These are phyloP conservation scores for Lasioglossum oenotherae DNA, from an alignment of 2,888 invertebrate genomes.

Conservation along the genomic window DNA sequence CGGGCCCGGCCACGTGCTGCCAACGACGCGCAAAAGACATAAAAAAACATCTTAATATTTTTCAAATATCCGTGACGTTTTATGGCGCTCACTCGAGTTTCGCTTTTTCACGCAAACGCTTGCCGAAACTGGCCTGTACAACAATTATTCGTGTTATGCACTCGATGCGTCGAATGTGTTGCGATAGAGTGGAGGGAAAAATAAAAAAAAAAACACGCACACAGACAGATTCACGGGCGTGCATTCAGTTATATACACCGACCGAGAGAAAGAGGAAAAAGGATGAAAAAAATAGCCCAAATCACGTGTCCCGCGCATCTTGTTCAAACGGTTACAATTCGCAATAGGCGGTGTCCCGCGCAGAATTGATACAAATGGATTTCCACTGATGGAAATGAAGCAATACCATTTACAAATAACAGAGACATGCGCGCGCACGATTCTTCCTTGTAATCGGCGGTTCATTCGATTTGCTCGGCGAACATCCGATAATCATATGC, in stretches of 20 bases:
- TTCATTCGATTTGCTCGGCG: background rate
- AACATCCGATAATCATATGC: slow-evolving; percentile 7
- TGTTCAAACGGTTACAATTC: slow-evolving; percentile 63
- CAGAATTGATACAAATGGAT: slow-evolving; percentile 60
- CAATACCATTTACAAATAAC: slow-evolving; percentile 61
- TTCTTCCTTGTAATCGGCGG: slow-evolving; percentile 38
- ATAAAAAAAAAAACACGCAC: background rate
- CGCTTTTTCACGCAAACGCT: slow-evolving; percentile 53
- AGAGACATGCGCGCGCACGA: slow-evolving; percentile 34
- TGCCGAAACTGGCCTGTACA: slow-evolving; percentile 58
- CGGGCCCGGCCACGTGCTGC: background rate
- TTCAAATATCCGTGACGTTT: slow-evolving; percentile 54
- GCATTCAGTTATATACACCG: background rate
- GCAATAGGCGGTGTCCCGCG: slow-evolving; percentile 51
- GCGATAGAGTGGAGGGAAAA: slow-evolving; percentile 39
- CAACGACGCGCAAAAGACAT: slow-evolving; percentile 23
- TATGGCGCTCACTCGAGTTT: slow-evolving; percentile 49
- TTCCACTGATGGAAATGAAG: slow-evolving; percentile 54
- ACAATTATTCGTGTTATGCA: slow-evolving; percentile 61
- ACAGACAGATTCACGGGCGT: background rate
- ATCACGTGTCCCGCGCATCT: slow-evolving; percentile 56
- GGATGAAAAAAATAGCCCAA: slow-evolving; percentile 40
- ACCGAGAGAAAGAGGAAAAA: background rate
- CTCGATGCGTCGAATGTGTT: slow-evolving; percentile 49
- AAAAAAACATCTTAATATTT: slow-evolving; percentile 56